Conservation (phyloP, 2,888 invertebrate genomes). For the Tipula lateralis region DNA sequence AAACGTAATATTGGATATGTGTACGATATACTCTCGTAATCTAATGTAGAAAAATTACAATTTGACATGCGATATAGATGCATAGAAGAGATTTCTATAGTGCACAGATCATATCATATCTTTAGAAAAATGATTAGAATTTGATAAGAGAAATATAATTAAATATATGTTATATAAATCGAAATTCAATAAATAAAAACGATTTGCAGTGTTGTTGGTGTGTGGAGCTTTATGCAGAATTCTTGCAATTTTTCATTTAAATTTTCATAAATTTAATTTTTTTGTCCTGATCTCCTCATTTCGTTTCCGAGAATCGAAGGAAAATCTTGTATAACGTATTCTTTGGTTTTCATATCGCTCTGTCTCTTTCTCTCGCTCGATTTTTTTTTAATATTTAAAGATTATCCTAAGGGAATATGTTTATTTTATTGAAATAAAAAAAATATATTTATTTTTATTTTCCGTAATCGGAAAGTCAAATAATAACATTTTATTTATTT, state of each 20-base stretch:
- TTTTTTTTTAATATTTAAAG: background rate
- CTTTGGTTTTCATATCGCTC: background rate
- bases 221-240: background rate
- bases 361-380: background rate
- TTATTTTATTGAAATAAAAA: background rate
- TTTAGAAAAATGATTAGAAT: slow-evolving; percentile 9
- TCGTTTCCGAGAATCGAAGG: background rate
- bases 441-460: background rate
- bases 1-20: background rate
- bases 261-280: slow-evolving; percentile 11
- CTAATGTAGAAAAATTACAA: background rate
- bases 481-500: slow-evolving; percentile 7
- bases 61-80: background rate
- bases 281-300: background rate
- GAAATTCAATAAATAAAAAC: background rate
- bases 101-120: background rate
- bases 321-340: background rate
- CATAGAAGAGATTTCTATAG: background rate
- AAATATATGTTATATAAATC: background rate
- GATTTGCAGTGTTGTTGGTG: background rate
- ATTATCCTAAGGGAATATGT: slow-evolving; percentile 4
- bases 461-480: slow-evolving; percentile 13
- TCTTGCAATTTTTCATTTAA: background rate
- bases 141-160: background rate
- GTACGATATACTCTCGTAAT: background rate